Base-by-base conservation (phyloP, 1,140 invertebrate species). In the Chironomus tepperi region DNA sequence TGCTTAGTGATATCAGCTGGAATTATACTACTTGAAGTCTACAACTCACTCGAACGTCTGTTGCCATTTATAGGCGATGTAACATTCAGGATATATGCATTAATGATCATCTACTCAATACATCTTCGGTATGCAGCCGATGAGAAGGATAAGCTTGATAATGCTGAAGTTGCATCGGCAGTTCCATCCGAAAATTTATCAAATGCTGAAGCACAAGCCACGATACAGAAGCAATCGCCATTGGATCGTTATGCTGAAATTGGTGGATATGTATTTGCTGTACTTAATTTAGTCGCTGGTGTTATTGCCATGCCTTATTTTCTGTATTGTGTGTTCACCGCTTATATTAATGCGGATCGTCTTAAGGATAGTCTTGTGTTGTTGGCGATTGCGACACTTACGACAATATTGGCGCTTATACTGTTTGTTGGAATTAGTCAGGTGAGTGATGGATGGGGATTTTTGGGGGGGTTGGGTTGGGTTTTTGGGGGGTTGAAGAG, bases 251-350 rank as follows among this genome's bases (percentile, higher is more conserved):
- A 57, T 57, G 47, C 47, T n/a, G 47, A 57, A 57, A 57, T 57
- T 57, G 47, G 47, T n/a, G n/a, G 47, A 15, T 12, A 57, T 57
- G 9, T 57, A 3, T 57, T 57, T 57, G 47, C 47, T 57, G 47
- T 12, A 15, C n/a, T 57, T 0, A 57, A 57, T 57, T 15, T 57
- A 5, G 9, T 57, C 10, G 47, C n/a, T 57, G 47, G 47, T 15
- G n/a, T 57, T n/a, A 15, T 57, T 57, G 47, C 47, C 47, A 57
- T 57, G 47, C 47, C 47, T 57, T 57, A 57, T 15, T 57, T 57
- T 15, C 5, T 57, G 8, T 57, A 57, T 57, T 57, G 47, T 15
- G 47, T 57, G 12, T 57, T 57, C 12, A 15, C 47, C 1, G 47
- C 47, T 9, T 57, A 57, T n/a, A 57, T 15, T 12, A 0, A 57